These are phyloP conservation scores for Cotesia glomerata DNA, from an alignment of 1,140 invertebrate species.

Conservation along the genomic window DNA sequence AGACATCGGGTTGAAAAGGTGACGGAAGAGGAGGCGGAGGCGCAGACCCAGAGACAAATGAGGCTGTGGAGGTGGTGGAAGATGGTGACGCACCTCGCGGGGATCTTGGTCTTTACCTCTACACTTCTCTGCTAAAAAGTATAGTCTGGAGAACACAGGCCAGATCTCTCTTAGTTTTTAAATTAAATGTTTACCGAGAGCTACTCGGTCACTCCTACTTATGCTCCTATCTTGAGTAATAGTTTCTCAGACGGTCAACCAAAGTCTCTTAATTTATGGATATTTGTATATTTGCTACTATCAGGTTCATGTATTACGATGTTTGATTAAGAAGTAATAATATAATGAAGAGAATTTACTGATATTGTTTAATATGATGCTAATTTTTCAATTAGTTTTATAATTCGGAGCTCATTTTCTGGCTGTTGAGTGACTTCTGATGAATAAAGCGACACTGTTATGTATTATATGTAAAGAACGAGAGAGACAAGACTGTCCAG, in stretches of 20 bases:
- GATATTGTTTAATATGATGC: too few relatives aligned
- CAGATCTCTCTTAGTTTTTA: constrained; percentile 12
- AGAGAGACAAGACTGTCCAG: not conserved
- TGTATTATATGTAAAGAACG: not conserved
- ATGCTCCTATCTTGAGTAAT: not conserved
- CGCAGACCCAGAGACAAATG: constrained; percentile 13
- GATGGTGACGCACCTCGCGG: constrained; percentile 15
- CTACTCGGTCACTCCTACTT: not conserved
- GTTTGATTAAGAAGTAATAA: too few relatives aligned
- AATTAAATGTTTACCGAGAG: constrained; percentile 3
- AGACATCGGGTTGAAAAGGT: constrained; percentile 13
- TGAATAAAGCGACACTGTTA: not conserved
- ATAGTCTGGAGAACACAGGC: not conserved
- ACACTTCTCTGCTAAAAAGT: too few relatives aligned
- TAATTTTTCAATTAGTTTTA: too few relatives aligned
- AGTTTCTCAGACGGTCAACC: not conserved
- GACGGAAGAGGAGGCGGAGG: constrained; percentile 1
- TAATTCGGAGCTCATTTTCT: too few relatives aligned
- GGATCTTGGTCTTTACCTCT: not conserved
- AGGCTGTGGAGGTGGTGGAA: constrained; percentile 3
- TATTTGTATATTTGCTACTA: too few relatives aligned
- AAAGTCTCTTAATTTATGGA: too few relatives aligned
- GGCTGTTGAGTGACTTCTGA: too few relatives aligned
- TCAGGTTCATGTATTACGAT: too few relatives aligned
- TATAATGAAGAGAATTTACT: too few relatives aligned